phyloP scores from a whole-genome alignment of 2,797 vertebrate genomes.

The Tokudaia tokunoshimensis region DNA sequence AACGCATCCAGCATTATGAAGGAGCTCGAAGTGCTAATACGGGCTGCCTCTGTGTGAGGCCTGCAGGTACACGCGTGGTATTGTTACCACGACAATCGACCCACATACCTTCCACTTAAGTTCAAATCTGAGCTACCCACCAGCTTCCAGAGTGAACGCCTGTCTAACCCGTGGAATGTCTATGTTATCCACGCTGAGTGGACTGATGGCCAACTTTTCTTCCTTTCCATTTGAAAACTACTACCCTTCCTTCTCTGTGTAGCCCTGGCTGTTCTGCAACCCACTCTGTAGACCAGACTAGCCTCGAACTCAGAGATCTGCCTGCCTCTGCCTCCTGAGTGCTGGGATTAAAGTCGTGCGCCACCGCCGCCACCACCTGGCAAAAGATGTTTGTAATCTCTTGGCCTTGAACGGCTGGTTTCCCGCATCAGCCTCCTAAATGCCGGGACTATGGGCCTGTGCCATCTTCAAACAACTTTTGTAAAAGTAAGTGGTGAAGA shows the following conservation, averaged over 20 bases:
- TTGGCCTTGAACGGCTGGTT: background rate
- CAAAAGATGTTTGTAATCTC: background rate
- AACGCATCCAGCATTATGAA: background rate
- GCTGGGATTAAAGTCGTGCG: background rate
- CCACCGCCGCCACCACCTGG: background rate
- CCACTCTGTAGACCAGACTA: background rate
- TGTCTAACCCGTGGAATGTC: background rate
- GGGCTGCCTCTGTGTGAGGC: background rate
- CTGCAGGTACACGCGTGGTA: background rate
- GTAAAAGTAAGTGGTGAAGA: background rate
- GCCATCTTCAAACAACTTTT: background rate
- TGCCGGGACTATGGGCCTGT: background rate
- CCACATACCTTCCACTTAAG: background rate
- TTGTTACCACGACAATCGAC: background rate
- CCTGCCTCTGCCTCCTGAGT: background rate
- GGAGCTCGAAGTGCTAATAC: background rate
- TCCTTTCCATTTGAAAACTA: background rate
- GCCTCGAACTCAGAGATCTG: background rate
- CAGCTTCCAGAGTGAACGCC: background rate
- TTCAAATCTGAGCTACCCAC: background rate
- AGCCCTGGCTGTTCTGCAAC: background rate
- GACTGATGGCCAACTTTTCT: background rate
- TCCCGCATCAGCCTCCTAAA: background rate
- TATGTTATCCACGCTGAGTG: background rate
- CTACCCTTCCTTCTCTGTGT: background rate